phyloP scores from a whole-genome alignment of 2,888 invertebrate genomes.

The Diadegma fenestrale region DNA sequence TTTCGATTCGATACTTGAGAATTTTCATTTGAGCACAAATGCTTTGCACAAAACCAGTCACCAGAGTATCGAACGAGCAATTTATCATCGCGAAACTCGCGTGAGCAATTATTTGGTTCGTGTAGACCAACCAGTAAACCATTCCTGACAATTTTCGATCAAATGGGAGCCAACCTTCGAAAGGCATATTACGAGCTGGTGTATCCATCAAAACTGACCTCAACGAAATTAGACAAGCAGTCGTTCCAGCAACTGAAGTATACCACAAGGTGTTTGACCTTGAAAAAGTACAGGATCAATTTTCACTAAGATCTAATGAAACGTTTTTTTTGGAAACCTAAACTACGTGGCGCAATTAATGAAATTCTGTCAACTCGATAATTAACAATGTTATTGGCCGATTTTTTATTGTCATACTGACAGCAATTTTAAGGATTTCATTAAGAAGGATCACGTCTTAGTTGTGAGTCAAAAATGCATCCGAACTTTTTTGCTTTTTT shows the following conservation, averaged over 20 bases:
- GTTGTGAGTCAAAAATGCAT: too few relatives aligned
- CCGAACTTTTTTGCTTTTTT: too few relatives aligned
- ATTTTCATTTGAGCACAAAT: slow-evolving; percentile 77
- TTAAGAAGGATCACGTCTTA: too few relatives aligned
- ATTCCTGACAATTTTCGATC: slow-evolving; percentile 42
- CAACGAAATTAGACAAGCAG: slow-evolving; percentile 40
- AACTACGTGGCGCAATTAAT: too few relatives aligned
- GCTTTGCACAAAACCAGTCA: slow-evolving; percentile 70
- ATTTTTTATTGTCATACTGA: too few relatives aligned
- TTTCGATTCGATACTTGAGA: slow-evolving; percentile 72
- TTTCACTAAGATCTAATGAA: too few relatives aligned
- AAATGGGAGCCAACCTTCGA: slow-evolving; percentile 71
- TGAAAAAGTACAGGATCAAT: not conserved
- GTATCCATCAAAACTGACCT: slow-evolving; percentile 57
- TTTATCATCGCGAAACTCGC: slow-evolving; percentile 64
- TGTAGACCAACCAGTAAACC: slow-evolving; percentile 48
- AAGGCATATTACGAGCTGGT: slow-evolving; percentile 63
- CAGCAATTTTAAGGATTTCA: too few relatives aligned
- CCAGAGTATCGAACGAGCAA: slow-evolving; percentile 76
- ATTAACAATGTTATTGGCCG: too few relatives aligned
- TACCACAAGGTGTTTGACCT: slow-evolving; percentile 54
- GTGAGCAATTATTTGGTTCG: slow-evolving; percentile 65
- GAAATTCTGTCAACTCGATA: too few relatives aligned
- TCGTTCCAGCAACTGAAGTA: slow-evolving; percentile 27
- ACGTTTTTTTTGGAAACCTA: too few relatives aligned